These are phyloP conservation scores for Oreochromis mossambicus DNA, from an alignment of 2,797 vertebrate species.

Conservation along the genomic window DNA sequence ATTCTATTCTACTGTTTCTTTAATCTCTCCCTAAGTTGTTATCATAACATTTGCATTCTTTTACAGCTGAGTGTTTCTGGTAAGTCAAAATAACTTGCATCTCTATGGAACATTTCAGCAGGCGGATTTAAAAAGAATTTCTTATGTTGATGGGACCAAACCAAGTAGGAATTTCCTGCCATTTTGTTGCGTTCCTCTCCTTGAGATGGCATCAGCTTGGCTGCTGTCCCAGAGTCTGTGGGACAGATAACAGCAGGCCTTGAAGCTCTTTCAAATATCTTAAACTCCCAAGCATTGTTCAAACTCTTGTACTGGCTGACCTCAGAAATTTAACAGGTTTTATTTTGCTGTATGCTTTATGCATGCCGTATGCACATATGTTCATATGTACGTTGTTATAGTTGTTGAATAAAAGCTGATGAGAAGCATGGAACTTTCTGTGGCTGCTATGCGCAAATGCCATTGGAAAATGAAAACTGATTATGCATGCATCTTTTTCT, in stretches of 20 bases:
- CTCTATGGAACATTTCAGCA: conserved; percentile 24
- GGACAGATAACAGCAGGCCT: conserved; percentile 60
- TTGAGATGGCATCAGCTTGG: conserved; percentile 69
- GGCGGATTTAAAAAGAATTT: conserved; percentile 47
- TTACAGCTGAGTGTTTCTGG: not conserved
- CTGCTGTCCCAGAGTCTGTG: conserved; percentile 52
- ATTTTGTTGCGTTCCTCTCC: conserved; percentile 71
- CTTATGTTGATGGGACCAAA: conserved; percentile 50
- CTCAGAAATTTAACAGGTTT: not conserved
- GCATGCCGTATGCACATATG: not conserved
- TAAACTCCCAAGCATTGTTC: conserved; percentile 17
- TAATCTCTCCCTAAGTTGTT: not conserved
- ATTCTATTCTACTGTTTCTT: not conserved
- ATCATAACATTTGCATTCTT: not conserved
- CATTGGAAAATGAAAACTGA: not conserved
- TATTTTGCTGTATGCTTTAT: not conserved
- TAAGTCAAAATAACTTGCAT: not conserved
- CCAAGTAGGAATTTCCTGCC: conserved; percentile 76
- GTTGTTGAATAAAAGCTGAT: not conserved
- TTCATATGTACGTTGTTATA: not conserved
- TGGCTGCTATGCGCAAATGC: not conserved
- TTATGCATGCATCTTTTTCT: not conserved
- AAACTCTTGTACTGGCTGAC: conserved; percentile 32
- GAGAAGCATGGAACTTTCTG: not conserved
- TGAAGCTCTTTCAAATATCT: conserved; percentile 45